Evolutionary conservation across 2,888 invertebrate species (phyloP).

Genomic region (Calameuta idolon): DNA sequence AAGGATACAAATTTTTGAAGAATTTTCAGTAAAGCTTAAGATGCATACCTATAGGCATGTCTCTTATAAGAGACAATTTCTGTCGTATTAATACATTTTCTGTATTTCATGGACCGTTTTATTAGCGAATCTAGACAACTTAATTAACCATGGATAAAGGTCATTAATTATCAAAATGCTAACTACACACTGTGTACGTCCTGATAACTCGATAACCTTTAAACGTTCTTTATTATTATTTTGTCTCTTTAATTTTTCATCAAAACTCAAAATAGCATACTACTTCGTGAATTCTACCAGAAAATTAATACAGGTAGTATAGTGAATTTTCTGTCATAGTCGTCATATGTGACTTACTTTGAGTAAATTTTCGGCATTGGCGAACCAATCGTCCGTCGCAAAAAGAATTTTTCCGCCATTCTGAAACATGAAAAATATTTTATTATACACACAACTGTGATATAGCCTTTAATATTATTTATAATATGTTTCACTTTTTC

Average conservation of each 20-base stretch:
- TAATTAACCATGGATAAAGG: not conserved
- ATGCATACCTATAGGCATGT: not conserved
- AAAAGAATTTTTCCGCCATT: constrained; percentile 73
- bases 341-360: constrained; percentile 44
- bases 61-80: not conserved
- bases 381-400: constrained; percentile 76
- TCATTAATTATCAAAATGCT: too few relatives aligned
- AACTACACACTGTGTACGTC: not conserved
- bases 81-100: not conserved
- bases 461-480: not conserved
- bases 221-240: too few relatives aligned
- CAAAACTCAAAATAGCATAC: not conserved
- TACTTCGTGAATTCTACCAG: not conserved
- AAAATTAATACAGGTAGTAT: not conserved
- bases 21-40: too few relatives aligned
- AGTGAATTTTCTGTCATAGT: not conserved
- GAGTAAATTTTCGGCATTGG: constrained; percentile 73
- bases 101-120: not conserved
- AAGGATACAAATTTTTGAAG: too few relatives aligned
- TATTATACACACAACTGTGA: not conserved
- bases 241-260: not conserved
- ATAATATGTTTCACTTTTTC: constrained; percentile 8
- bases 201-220: not conserved
- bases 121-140: not conserved
- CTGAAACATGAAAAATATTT: constrained; percentile 54